Base-by-base conservation (phyloP, 92 coral and sea anemone genomes). In the Bergia sp. region DNA sequence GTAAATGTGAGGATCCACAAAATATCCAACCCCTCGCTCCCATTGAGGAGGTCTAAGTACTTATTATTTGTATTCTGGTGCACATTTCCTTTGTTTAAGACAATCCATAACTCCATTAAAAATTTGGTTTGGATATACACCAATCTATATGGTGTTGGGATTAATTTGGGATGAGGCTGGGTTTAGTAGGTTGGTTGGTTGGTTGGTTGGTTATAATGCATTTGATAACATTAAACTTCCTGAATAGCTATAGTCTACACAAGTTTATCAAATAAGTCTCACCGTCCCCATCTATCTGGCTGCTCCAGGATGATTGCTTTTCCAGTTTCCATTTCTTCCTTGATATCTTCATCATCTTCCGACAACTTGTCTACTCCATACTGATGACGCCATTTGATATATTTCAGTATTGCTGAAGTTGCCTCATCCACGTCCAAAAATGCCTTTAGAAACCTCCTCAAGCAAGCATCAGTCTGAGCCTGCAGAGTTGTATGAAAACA, bases 381-480 rank as follows among this genome's bases (percentile, higher is more conserved):
- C 23, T 96, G 98, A 47, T 92, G 95, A 61, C 98, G 90, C 99
- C 99, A 96, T 80, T 95, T 94, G 66, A 95, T 92, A 75, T 95
- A 95, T 83, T 93, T 96, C 16, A 96, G 86, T 45, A 96, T 64
- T 8, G 96, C 99, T 65, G 87, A 88, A 55, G 92, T 89, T 20
- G 98, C 96, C 64, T 95, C 94, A 86, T 96, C 96, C 5, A 95
- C 97, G 79, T 93, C 96, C 43, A 85, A 84, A 94, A 95, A 96
- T 21, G 92, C 99, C 66, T 93, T 86, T 10, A 96, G 87, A 86
- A 96, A 96, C 81, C 99, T 92, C 72, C 92, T 95, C 53, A 96
- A 83, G 93, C 99, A 95, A 13, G 99, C 96, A 91, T 96, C 99
- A 39, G 94, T 96, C 82, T 96, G 99, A 57, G 93, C 95, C 99